Base-by-base conservation (phyloP, 1,140 invertebrate genomes). In the Orchestia grillus region DNA sequence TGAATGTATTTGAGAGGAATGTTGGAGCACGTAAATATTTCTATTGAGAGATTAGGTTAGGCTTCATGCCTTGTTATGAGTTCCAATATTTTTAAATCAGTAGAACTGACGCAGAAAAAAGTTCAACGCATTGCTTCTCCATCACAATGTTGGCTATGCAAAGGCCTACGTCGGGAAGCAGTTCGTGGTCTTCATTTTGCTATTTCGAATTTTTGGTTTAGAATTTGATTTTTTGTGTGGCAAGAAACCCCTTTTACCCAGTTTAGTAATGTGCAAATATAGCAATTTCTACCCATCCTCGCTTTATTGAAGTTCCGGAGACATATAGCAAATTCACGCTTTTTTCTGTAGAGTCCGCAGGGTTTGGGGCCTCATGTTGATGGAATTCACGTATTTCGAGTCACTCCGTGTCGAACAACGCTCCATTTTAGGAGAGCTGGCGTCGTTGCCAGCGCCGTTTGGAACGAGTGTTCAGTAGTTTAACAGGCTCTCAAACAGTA, bases 401-500 rank as follows among this genome's bases (percentile, higher is more conserved):
- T 77, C 62, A 36, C 36, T 77, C 28, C 62, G 36, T 77, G 62
- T 36, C 62, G 62, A 77, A 77, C 62, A 77, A 77, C 62, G 62
- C 36, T 77, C 28, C 62, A 36, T 77, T 77, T 77, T 77, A 77
- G 62, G 11, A 77, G 62, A 44, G 43, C 45, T 94, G 23, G 92
- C 92, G 92, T 47, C 92, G 92, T 47, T 44, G 92, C 44, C 0
- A 94, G 44, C 44, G 92, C 92, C 44, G 92, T 94, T 94, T 47
- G 43, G 43, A n/a, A 45, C 92, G 44, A 94, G 44, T 44, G 92
- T 44, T 94, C 43, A 94, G 92, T 47, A 94, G 43, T 94, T 94
- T 94, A 94, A 94, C 92, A 94, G 43, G 92, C 92, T 45, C 92
- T 44, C 43, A 94, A 94, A 94, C 92, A 40, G 43, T 94, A 44